Evolutionary conservation across 1,140 invertebrate genomes (phyloP).

Genomic region (Penaeus japonicus): DNA sequence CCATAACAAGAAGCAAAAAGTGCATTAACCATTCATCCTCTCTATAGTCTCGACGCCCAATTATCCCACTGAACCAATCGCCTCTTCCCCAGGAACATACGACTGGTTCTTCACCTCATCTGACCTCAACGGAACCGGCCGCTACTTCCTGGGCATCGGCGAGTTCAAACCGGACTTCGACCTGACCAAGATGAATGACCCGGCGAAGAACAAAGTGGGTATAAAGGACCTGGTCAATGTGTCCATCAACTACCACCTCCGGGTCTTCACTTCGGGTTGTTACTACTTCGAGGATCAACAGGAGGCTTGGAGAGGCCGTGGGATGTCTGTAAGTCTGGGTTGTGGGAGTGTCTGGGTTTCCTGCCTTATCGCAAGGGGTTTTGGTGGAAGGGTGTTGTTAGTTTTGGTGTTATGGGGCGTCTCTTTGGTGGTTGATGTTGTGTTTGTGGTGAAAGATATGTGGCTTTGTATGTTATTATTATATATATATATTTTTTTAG

Average conservation of each 20-base stretch:
- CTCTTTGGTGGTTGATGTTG: too few relatives aligned
- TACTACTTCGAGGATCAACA: constrained; percentile 61
- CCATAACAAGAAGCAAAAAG: too few relatives aligned
- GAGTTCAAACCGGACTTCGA: constrained; percentile 37
- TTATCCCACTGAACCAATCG: not conserved
- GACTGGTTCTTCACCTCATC: constrained; percentile 15
- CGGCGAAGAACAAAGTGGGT: constrained; percentile 48
- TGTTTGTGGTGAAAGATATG: too few relatives aligned
- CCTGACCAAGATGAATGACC: constrained; percentile 3
- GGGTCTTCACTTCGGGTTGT: constrained; percentile 62
- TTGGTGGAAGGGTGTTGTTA: not conserved
- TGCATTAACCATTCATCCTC: too few relatives aligned
- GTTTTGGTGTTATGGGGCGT: not conserved
- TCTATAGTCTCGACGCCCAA: not conserved
- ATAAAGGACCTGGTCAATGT: constrained; percentile 50
- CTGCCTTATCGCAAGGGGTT: not conserved
- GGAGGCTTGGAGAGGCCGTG: constrained; percentile 61
- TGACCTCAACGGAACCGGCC: constrained; percentile 33
- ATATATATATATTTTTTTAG: too few relatives aligned
- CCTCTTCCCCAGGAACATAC: not conserved
- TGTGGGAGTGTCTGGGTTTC: too few relatives aligned
- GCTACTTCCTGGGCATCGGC: constrained; percentile 51
- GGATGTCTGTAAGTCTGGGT: constrained; percentile 60
- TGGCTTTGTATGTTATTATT: too few relatives aligned
- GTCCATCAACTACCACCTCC: constrained; percentile 61